Evolutionary conservation across 2,888 invertebrate genomes (phyloP).

Genomic region (Polyommatus iphigenia): DNA sequence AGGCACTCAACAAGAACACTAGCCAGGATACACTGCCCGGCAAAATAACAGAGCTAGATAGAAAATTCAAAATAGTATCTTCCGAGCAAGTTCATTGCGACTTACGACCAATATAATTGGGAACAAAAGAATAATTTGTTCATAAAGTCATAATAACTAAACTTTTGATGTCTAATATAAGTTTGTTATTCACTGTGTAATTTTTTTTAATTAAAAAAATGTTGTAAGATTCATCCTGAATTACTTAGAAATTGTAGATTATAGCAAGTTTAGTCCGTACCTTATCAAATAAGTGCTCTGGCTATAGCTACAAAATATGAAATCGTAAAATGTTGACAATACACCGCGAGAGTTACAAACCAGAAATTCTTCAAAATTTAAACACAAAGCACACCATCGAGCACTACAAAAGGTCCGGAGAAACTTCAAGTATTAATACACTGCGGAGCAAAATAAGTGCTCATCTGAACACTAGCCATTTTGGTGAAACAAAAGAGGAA

Average conservation of each 20-base stretch:
- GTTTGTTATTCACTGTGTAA: no score
- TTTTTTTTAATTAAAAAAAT: no score
- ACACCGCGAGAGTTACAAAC: background rate
- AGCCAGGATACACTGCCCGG: constrained; percentile 37
- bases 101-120: no score
- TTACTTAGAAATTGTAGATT: no score
- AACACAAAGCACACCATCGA: background rate
- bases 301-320: background rate
- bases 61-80: background rate
- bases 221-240: no score
- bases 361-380: background rate
- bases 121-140: no score
- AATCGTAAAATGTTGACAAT: background rate
- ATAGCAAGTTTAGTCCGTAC: no score
- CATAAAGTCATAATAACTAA: no score
- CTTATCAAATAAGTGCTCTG: no score
- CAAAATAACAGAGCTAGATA: constrained; percentile 20
- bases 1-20: constrained; percentile 46
- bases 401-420: background rate
- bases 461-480: background rate
- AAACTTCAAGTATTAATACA: background rate
- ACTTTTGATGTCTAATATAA: no score
- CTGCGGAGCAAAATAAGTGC: background rate
- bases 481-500: background rate
- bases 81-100: no score